Evolutionary conservation across 2,888 invertebrate species (phyloP).

Genomic region (Smittia aterrima): DNA sequence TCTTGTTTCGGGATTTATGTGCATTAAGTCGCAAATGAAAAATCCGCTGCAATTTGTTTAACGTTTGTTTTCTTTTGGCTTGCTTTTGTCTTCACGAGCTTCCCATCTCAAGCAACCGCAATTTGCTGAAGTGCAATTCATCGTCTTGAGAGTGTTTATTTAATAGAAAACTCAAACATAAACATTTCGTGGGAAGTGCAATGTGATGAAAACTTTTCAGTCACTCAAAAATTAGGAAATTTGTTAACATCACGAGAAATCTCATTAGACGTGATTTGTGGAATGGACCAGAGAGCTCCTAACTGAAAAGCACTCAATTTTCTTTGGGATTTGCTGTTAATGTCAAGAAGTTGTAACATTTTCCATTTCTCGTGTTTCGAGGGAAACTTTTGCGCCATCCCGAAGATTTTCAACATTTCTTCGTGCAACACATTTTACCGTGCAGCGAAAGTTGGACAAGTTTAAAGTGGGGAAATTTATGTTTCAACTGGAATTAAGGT

Average conservation of each 20-base stretch:
- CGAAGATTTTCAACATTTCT: neutral
- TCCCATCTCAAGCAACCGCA: neutral
- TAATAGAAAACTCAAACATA: conserved; percentile 18
- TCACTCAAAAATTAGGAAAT: neutral
- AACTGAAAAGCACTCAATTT: neutral
- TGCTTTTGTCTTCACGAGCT: neutral
- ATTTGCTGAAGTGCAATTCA: neutral
- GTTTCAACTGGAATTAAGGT: neutral
- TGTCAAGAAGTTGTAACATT: neutral
- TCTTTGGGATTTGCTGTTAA: neutral
- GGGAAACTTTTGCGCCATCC: neutral
- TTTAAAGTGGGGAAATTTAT: conserved; percentile 10
- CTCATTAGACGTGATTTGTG: no score
- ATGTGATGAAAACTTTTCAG: neutral
- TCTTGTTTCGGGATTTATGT: conserved; percentile 3
- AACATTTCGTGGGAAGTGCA: conserved; percentile 7
- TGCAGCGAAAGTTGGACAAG: neutral
- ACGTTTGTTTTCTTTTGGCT: neutral
- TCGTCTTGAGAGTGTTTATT: conserved; percentile 18
- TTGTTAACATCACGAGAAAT: no score
- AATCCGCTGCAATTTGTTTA: neutral
- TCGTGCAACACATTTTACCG: neutral
- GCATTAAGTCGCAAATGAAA: neutral
- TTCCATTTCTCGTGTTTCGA: neutral
- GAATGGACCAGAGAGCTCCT: neutral